A percentile compares a stretch with the other conserved stretches of the same genome.
phyloP scores from a whole-genome alignment of 2,113 vertebrate genomes.

The Pan troglodytes region DNA sequence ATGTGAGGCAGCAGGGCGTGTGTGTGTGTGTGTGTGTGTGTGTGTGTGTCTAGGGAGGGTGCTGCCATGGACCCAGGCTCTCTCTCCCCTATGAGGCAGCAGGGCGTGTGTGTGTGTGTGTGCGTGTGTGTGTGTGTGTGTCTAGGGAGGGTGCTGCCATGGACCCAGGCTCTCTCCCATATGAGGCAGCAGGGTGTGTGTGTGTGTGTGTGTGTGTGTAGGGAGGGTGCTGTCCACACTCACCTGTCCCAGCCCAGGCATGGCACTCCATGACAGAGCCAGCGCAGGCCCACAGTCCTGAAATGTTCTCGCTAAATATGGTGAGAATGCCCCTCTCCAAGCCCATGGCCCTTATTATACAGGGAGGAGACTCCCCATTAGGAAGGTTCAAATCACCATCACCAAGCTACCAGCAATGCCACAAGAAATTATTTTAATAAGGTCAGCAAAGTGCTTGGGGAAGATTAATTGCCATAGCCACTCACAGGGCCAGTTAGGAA shows the following conservation, averaged over 20 bases:
- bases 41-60: too few relatives aligned
- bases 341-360: background rate
- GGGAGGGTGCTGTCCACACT: rapidly evolving
- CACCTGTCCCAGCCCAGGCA: rapidly evolving
- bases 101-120: too few relatives aligned
- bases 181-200: background rate
- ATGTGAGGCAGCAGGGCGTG: too few relatives aligned
- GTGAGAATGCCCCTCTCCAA: background rate
- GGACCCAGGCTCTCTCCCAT: too few relatives aligned
- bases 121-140: too few relatives aligned
- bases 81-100: too few relatives aligned
- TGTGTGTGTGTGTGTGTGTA: too few relatives aligned
- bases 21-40: too few relatives aligned
- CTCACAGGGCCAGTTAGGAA: background rate
- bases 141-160: background rate
- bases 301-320: background rate
- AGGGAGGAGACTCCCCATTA: background rate
- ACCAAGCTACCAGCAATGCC: background rate
- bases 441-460: background rate
- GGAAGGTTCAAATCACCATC: background rate
- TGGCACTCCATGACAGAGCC: background rate
- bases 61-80: too few relatives aligned
- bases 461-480: background rate
- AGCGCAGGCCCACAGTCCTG: rapidly evolving
- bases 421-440: background rate